Evolutionary conservation across 1,140 invertebrate genomes (phyloP), one percentile per base, ranked within the genome.

Genomic region (Drosophila prosaltans): DNA sequence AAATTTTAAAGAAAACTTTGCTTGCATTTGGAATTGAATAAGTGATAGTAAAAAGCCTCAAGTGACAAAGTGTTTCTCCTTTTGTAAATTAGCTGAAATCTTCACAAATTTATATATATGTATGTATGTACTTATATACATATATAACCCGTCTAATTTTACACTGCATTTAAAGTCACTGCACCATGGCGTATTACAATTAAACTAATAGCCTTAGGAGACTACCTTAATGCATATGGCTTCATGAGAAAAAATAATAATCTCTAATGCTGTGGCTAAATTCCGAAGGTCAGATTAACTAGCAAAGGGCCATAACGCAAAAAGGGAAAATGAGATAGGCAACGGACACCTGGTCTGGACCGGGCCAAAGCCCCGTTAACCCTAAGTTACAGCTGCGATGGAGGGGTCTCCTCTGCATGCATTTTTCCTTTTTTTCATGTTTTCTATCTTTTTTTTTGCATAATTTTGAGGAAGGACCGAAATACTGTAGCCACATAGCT

Each of bases 241-340:
- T 51, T 4, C 10, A 11, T 26, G n/a, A 7, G 6, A 36, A 28
- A 16, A 65, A 74, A 73, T 16, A 11, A 24, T 26, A 51, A 51
- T 51, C 21, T 51, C 24, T 26, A 26, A 58, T 51, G 16, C 45
- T 60, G 30, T 51, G 70, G 51, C 62, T 72, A 74, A 45, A 64
- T 65, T 61, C 65, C 61, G 54, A 65, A 51, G 45, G 45, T 51
- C 45, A 51, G 45, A 51, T 51, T 51, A 51, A 51, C 45, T 26
- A 51, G 45, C 8, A 51, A 24, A 51, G 45, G 45, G 26, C 45
- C 45, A 51, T 24, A 26, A 51, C 69, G 62, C 73, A 81, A 72
- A 72, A 76, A 72, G 63, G 63, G 63, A 76, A 80, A 70, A 68
- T 73, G 67, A 67, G 61, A 51, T 57, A 71, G 40, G 45, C 45